Conservation (phyloP, 2,888 invertebrate species). For the Lycaena phlaeas region DNA sequence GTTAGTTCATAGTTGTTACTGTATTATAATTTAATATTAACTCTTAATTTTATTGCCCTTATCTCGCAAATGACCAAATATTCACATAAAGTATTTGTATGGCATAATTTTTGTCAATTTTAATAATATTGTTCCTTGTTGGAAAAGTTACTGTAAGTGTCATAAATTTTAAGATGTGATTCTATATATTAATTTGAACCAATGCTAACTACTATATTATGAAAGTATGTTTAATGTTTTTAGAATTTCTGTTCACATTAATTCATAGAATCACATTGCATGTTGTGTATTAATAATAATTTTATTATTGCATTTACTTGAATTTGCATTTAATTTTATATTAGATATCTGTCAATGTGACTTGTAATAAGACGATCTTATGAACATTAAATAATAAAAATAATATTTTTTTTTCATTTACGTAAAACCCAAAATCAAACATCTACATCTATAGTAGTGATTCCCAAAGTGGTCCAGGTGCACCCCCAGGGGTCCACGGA, state of each 20-base stretch:
- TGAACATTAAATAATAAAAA: not conserved
- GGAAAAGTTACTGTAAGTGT: not conserved
- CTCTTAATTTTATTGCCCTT: not conserved
- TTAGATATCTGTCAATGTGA: not conserved
- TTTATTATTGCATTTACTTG: constrained; percentile 2
- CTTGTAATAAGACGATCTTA: constrained; percentile 2
- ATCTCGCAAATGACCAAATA: not conserved
- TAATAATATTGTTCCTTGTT: not conserved
- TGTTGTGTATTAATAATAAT: too few relatives aligned
- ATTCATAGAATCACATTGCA: not conserved
- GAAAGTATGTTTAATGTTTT: too few relatives aligned
- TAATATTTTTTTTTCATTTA: not conserved
- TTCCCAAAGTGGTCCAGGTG: too few relatives aligned
- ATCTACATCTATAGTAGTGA: too few relatives aligned
- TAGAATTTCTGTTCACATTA: not conserved
- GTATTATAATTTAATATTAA: not conserved
- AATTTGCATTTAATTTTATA: constrained; percentile 2
- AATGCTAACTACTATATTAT: too few relatives aligned
- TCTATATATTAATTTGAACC: too few relatives aligned
- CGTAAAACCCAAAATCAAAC: too few relatives aligned
- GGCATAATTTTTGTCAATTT: not conserved
- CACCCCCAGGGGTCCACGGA: too few relatives aligned
- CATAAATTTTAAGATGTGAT: not conserved
- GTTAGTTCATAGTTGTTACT: not conserved
- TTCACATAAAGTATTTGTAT: not conserved